Evolutionary conservation across 2,113 vertebrate species (phyloP).

Genomic region (Gadus macrocephalus): DNA sequence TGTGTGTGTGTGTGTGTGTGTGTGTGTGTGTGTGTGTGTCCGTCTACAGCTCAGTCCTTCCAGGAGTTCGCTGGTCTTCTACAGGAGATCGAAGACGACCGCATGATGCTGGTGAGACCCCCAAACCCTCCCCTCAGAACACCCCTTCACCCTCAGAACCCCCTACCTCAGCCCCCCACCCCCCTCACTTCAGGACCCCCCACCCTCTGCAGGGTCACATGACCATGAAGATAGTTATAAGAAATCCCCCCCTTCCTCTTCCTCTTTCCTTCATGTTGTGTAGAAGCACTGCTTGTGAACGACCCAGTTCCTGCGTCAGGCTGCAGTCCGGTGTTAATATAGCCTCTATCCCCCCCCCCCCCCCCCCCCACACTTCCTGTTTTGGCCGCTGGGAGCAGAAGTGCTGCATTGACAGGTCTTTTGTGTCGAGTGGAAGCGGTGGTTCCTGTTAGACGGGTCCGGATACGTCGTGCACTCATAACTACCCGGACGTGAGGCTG

Average conservation of each 20-base stretch:
- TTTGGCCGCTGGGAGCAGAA: background rate
- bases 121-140: constrained; percentile 27
- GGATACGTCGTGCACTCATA: background rate
- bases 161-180: too few relatives aligned
- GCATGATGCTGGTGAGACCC: constrained; percentile 93
- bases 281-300: too few relatives aligned
- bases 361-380: background rate
- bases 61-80: constrained; percentile 93
- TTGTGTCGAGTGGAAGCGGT: background rate
- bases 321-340: too few relatives aligned
- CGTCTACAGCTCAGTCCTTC: constrained; percentile 86
- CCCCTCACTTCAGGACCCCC: too few relatives aligned
- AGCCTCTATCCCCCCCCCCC: too few relatives aligned
- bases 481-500: too few relatives aligned
- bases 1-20: background rate
- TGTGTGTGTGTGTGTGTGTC: constrained; percentile 22
- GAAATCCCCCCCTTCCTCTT: too few relatives aligned
- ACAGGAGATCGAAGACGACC: constrained; percentile 91
- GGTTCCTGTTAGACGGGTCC: constrained; percentile 35
- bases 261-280: too few relatives aligned
- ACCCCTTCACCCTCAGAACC: too few relatives aligned
- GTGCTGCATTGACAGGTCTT: background rate
- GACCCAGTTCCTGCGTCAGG: too few relatives aligned
- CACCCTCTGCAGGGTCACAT: too few relatives aligned
- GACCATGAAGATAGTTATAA: too few relatives aligned